Evolutionary conservation across 1,140 invertebrate genomes (phyloP), one percentile per base, ranked within the genome.

Genomic region (Dendrolimus punctatus): DNA sequence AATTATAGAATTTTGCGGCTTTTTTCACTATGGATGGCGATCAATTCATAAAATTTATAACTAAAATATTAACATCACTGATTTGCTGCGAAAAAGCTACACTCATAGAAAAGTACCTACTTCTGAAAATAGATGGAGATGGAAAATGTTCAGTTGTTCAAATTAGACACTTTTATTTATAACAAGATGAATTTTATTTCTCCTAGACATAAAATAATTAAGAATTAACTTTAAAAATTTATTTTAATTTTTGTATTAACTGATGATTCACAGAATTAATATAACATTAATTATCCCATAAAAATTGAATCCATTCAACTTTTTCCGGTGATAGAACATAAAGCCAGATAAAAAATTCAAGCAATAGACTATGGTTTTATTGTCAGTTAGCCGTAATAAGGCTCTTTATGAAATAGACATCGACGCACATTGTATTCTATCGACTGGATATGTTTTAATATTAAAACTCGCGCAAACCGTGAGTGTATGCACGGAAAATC

Each of bases 111-210:
- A 84, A 86, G 80, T 86, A 86, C 83, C 80, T 84, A 78, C 68
- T 77, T 86, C 83, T 86, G 83, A 86, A 86, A 86, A 86, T 86
- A 86, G 80, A 86, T 86, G 83, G 80, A 86, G 83, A 86, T 84
- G 81, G 80, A 84, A 85, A 83, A 84, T 81, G 79, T 81, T 81
- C 77, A 66, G 63, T 69, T 71, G 60, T 54, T 59, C 75, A 76
- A 51, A 58, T 64, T 44, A 60, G 40, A 48, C 57, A 71, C 77
- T 76, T 68, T 75, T 77, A 64, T 50, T 5, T 41, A 39, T 45
- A 58, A 60, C 48, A 41, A 54, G 41, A 57, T 49, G 40, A 44
- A 47, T 40, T 43, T 55, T 58, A 49, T 56, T 43, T 43, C 42
- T 51, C 55, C 55, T 46, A 43, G 46, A 9, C 39, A 23, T 40